Conservation (phyloP, 1,140 invertebrate species). For the Orussus abietinus region DNA sequence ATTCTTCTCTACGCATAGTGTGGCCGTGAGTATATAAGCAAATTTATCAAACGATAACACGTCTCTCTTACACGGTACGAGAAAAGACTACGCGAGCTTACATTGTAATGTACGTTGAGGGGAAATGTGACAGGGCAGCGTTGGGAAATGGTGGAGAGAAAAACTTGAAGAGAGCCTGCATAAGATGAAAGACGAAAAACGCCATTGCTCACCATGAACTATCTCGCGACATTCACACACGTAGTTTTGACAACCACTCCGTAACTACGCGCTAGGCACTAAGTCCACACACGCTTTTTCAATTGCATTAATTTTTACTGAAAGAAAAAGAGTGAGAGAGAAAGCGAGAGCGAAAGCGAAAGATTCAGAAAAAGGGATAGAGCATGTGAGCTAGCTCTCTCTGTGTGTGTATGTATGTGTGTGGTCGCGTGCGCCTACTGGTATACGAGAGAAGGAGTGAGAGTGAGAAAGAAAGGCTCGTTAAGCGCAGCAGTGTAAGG, state of each 20-base stretch:
- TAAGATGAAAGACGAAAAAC: not conserved
- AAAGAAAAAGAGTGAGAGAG: too few species aligned
- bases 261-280: constrained; percentile 15
- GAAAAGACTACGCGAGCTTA: constrained; percentile 9
- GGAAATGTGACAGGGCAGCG: constrained; percentile 4
- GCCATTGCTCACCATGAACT: constrained; percentile 16
- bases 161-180: too few species aligned
- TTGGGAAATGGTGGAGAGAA: constrained; percentile 2
- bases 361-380: too few species aligned
- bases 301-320: constrained; percentile 24
- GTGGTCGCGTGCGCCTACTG: too few species aligned
- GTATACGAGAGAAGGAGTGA: too few species aligned
- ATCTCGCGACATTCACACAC: constrained; percentile 16
- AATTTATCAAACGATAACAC: constrained; percentile 27
- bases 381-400: too few species aligned
- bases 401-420: too few species aligned
- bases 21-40: constrained; percentile 34
- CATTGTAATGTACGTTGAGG: constrained; percentile 4
- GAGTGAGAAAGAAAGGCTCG: too few species aligned
- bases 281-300: constrained; percentile 16
- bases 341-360: too few species aligned
- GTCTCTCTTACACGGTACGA: too few species aligned
- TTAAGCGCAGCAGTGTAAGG: too few species aligned
- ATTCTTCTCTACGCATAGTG: constrained; percentile 39
- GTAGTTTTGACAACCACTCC: too few species aligned